Conservation (phyloP, 2,113 vertebrate species). For the Scomber japonicus region DNA sequence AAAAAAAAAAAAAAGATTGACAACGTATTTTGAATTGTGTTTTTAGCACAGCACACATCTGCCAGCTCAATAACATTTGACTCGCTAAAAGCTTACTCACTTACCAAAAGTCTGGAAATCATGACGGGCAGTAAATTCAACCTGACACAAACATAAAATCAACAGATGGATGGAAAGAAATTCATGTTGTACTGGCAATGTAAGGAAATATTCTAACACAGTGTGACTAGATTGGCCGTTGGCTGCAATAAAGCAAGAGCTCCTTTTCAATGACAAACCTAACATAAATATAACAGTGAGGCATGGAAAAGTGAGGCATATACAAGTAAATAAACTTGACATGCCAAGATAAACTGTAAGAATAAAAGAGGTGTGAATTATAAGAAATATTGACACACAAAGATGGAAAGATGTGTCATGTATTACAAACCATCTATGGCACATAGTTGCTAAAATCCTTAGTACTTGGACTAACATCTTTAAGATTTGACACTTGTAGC, state of each 20-base stretch:
- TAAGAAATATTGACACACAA: neutral
- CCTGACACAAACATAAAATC: conserved; percentile 17
- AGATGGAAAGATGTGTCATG: neutral
- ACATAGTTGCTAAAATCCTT: neutral
- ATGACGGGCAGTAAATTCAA: neutral
- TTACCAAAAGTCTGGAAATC: neutral
- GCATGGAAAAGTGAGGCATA: neutral
- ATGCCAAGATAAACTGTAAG: neutral
- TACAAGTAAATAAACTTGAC: neutral
- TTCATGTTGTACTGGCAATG: neutral
- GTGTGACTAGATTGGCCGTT: neutral
- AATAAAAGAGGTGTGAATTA: neutral
- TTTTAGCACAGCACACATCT: conserved; percentile 24
- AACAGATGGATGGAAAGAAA: conserved; percentile 11
- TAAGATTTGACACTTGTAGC: neutral
- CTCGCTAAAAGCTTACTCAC: conserved; percentile 17
- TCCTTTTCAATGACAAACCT: neutral
- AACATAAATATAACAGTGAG: neutral
- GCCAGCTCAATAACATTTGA: conserved; percentile 16
- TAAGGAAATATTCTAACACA: neutral
- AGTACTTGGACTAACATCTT: neutral
- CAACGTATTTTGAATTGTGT: neutral
- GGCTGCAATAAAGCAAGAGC: neutral
- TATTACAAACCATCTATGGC: no score
- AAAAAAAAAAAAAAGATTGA: neutral